Evolutionary conservation across 2,888 invertebrate species (phyloP).

Genomic region (Hanleya hanleyi): DNA sequence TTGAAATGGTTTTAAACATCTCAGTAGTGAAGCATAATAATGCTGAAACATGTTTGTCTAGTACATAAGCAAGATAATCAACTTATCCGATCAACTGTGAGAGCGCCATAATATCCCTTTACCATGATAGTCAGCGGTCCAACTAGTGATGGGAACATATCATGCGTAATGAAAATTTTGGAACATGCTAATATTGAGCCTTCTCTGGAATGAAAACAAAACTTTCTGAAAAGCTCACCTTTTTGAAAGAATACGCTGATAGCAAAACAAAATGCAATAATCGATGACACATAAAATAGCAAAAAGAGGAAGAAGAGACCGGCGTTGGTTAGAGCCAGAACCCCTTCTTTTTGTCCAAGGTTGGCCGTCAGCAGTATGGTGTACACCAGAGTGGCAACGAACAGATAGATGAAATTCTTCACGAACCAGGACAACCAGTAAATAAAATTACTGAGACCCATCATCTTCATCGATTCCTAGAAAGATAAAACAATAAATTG

Average conservation of each 20-base stretch:
- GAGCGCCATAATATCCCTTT: no score
- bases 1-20: no score
- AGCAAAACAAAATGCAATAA: slow-evolving; percentile 85
- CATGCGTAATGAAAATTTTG: no score
- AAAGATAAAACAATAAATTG: neutral
- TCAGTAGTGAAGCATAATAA: no score
- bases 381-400: slow-evolving; percentile 77
- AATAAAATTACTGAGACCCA: slow-evolving; percentile 87
- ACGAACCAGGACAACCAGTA: slow-evolving; percentile 91
- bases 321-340: slow-evolving; percentile 75
- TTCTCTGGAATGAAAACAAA: no score
- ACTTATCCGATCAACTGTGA: no score
- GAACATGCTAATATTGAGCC: no score
- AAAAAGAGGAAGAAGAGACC: slow-evolving; percentile 80
- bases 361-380: slow-evolving; percentile 68
- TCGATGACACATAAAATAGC: slow-evolving; percentile 80
- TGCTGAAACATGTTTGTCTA: no score
- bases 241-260: slow-evolving; percentile 84
- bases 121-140: no score
- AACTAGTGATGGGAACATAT: no score
- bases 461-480: slow-evolving; percentile 92
- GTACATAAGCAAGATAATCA: no score
- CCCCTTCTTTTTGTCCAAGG: slow-evolving; percentile 44
- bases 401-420: slow-evolving; percentile 82
- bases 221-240: no score